Percentiles rank a stretch among this genome's conserved stretches.
Evolutionary conservation across 2,888 invertebrate genomes (phyloP).

Genomic region (Masnerella sp.): DNA sequence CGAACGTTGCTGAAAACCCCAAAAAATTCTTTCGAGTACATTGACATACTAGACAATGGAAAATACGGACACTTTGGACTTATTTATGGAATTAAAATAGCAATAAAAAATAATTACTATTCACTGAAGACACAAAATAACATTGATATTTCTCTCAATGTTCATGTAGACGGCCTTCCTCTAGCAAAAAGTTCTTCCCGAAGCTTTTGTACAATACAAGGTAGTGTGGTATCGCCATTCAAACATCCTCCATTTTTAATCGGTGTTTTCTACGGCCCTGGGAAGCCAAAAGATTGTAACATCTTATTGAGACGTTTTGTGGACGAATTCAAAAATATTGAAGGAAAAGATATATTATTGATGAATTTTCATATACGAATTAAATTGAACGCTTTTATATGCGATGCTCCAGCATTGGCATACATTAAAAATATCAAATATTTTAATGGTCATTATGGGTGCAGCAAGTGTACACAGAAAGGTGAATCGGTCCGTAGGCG

Average conservation of each 20-base stretch:
- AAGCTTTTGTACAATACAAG: constrained; percentile 23
- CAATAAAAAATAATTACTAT: constrained; percentile 8
- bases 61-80: constrained; percentile 43
- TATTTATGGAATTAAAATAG: constrained; percentile 15
- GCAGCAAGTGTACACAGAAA: constrained; percentile 15
- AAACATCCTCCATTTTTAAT: constrained; percentile 20
- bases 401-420: constrained; percentile 15
- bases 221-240: background rate
- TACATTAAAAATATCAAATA: constrained; percentile 21
- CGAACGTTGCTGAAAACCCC: too few relatives aligned
- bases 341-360: constrained; percentile 5
- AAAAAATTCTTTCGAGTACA: background rate
- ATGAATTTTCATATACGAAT: background rate
- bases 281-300: constrained; percentile 17
- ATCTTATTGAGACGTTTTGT: constrained; percentile 11
- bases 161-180: constrained; percentile 26
- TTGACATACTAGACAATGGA: constrained; percentile 17
- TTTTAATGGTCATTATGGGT: constrained; percentile 16
- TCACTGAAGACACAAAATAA: background rate
- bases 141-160: constrained; percentile 5
- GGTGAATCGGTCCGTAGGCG: constrained; percentile 12
- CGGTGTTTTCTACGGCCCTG: constrained; percentile 11
- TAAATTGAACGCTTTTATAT: background rate
- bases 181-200: constrained; percentile 14
- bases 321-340: constrained; percentile 12